phyloP scores from a whole-genome alignment of 1,140 invertebrate species.

The Solen grandis region DNA sequence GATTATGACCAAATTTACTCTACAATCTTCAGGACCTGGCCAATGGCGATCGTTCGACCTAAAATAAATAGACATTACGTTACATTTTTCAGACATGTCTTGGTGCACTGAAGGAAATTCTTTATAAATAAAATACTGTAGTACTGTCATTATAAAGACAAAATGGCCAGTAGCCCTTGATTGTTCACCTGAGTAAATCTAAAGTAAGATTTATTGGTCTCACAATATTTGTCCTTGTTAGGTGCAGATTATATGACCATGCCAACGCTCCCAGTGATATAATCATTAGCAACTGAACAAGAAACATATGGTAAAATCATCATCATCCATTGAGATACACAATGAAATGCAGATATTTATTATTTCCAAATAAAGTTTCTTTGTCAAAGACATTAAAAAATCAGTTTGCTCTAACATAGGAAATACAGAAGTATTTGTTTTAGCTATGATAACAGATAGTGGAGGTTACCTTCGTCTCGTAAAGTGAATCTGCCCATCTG shows the following conservation, averaged over 20 bases:
- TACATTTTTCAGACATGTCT: not conserved
- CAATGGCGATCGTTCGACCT: slow-evolving; percentile 95
- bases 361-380: too few species aligned
- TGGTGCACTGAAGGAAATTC: not conserved
- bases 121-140: not conserved
- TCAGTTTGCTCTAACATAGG: too few species aligned
- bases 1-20: slow-evolving; percentile 86
- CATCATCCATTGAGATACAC: too few species aligned
- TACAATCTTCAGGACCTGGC: slow-evolving; percentile 98
- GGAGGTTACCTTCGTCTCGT: slow-evolving; percentile 99
- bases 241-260: too few species aligned
- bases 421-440: too few species aligned
- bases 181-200: not conserved
- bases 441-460: too few species aligned
- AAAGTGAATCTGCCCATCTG: slow-evolving; percentile 99
- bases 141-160: not conserved
- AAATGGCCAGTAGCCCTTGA: not conserved
- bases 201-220: not conserved
- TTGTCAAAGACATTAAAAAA: too few species aligned
- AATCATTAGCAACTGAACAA: too few species aligned
- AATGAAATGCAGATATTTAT: too few species aligned
- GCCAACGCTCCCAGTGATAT: too few species aligned
- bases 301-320: too few species aligned
- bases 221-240: slow-evolving; percentile 13
- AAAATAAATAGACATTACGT: slow-evolving; percentile 83